A percentile compares a stretch with the other conserved stretches of the same genome.
These are phyloP conservation scores for Serinus canaria DNA, from an alignment of 2,113 vertebrate genomes.

Conservation along the genomic window DNA sequence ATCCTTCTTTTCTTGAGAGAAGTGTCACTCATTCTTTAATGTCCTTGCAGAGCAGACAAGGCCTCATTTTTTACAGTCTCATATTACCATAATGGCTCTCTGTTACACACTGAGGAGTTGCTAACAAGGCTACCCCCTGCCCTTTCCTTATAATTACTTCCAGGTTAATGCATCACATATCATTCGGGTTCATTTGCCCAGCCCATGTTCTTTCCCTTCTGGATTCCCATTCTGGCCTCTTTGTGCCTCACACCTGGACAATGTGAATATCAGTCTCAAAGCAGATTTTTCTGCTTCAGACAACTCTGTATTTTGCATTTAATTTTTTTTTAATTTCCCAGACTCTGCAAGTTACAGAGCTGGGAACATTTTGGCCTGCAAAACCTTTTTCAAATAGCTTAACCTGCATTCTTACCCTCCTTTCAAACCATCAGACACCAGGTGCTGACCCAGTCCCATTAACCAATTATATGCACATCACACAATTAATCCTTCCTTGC, in stretches of 20 bases:
- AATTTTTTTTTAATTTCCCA: conserved; percentile 74
- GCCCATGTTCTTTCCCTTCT: background rate
- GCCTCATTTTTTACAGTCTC: conserved; percentile 15
- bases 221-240: background rate
- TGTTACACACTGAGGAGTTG: background rate
- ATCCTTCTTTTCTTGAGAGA: conserved; percentile 12
- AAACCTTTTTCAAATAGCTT: conserved; percentile 70
- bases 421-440: conserved; percentile 65
- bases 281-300: conserved; percentile 51
- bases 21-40: conserved; percentile 20
- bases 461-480: conserved; percentile 68
- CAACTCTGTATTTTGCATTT: conserved; percentile 72
- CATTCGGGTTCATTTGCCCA: background rate
- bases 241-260: background rate
- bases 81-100: conserved; percentile 35
- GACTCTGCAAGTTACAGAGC: conserved; percentile 59
- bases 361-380: conserved; percentile 67
- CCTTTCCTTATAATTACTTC: conserved; percentile 58
- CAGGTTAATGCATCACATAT: conserved; percentile 34
- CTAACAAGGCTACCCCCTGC: conserved; percentile 34
- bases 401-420: conserved; percentile 64
- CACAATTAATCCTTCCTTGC: conserved; percentile 73
- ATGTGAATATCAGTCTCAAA: conserved; percentile 63
- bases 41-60: conserved; percentile 24
- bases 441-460: conserved; percentile 71